Evolutionary conservation across 2,797 vertebrate species (phyloP), one percentile per base, ranked within the genome.

Genomic region (Notoglanidium macrostoma): DNA sequence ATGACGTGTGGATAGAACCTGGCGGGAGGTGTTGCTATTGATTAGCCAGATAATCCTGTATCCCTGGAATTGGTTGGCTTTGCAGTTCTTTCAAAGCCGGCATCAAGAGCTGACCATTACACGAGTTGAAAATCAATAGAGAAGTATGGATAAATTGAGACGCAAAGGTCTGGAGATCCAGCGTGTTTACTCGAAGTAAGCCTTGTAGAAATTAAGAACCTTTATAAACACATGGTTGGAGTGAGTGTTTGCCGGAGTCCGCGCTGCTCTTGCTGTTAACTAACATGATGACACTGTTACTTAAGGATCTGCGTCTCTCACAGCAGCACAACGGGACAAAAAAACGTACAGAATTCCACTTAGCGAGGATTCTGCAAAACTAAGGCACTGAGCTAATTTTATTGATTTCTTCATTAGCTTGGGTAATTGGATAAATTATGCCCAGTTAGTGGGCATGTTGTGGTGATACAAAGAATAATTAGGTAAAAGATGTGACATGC

Each of bases 211-310:
- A 59, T 44, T 9, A 49, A 68, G 15, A 19, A 54, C 44, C 68
- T 72, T 74, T 55, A 61, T 46, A 61, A 84, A 67, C 46, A 23
- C 54, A 54, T 89, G 23, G 68, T 23, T 46, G 49, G 67, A 55
- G 88, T 14, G 63, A 87, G 21, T 63, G 76, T 61, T 72, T 77
- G 12, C 55, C 49, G 77, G 70, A 86, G 55, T 40, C 83, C 74
- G 68, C 57, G 76, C 81, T 74, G 80, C 63, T 83, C 76, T 29
- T 86, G 61, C 76, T 74, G 80, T 70, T 86, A 83, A 89, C 86
- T 78, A 83, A 78, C 85, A 67, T 86, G 70, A 83, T 54, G 32
- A 85, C 76, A 83, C 32, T 78, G 85, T 87, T 77, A 57, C 54
- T 54, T 44, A 46, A 72, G 21, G 67, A 21, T 72, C 78, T 67